Base-by-base conservation (phyloP, 2,888 invertebrate species). In the Opisthograptis luteolata region DNA sequence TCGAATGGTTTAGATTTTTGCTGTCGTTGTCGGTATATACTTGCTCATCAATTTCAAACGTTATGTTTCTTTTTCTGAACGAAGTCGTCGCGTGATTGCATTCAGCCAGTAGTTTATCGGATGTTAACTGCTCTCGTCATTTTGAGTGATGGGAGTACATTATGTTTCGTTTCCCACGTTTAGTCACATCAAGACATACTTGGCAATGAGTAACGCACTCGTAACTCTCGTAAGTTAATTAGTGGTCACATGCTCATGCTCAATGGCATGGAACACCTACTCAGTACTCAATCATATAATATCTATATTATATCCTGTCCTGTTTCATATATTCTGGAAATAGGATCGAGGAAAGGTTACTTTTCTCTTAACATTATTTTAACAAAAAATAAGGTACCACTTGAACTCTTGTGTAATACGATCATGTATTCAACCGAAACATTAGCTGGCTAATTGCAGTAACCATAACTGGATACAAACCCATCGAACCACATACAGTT, bases 91-190 rank as follows among this genome's bases (percentile, higher is more conserved):
- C 19, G 6, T 35, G 10, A 42, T 36, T 41, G 32, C 31, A 20
- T 15, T 14, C 42, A 20, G 27, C 8, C 27, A 42, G 34, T 14
- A 14, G 24, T 41, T 32, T 22, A 47, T 42, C 28, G 22, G 15
- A 22, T 34, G 42, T 41, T 49, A 36, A 46, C 49, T 42, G 20
- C 25, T 41, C 32, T n/a, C 35, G 36, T 49, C 48, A 40, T 45
- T 34, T 42, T 25, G 46, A 31, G 34, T 30, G 32, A 37, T 41
- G 47, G 49, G 27, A 25, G 19, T 28, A 24, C 50, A 55, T 48
- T 47, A 46, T 48, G 56, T 53, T 52, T 46, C 50, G 39, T 49
- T 57, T 57, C 59, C 53, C 59, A 57, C 61, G 57, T 53, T 56
- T 41, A 41, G 54, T 49, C 40, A 44, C 39, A n/a, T n/a, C n/a